Base-by-base conservation (phyloP, 2,797 vertebrate genomes). In the Oreochromis mossambicus region DNA sequence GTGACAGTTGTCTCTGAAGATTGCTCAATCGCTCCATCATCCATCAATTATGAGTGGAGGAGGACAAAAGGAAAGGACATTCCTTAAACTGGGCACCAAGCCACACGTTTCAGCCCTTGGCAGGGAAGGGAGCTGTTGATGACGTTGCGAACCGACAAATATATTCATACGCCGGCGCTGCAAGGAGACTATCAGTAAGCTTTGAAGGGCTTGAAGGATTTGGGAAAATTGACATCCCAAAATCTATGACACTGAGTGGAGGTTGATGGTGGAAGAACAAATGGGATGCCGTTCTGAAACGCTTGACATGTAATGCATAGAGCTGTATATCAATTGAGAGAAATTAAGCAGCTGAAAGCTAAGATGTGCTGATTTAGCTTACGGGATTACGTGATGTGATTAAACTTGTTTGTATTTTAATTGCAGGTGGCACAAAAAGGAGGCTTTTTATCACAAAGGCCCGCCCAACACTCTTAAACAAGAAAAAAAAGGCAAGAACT, bases 51-150 rank as follows among this genome's bases (percentile, higher is more conserved):
- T 77, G 78, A 86, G 56, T 15, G 7, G 61, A 82, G 41, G 83
- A 90, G 86, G 89, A 88, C 78, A 79, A 87, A 91, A 76, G 80
- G 61, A 56, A 91, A 91, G 89, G 92, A 92, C 87, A 26, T 79
- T 86, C 87, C 84, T 87, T 84, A 79, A 75, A 88, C 88, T 88
- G 91, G 93, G 91, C 91, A 81, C 66, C 36, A 63, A 85, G 94
- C 92, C 92, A 93, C 77, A 54, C 63, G 51, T 91, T 86, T 78
- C 68, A 88, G 86, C 84, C 48, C 68, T 86, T 90, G 91, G 90
- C 89, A 89, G 85, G 14, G 43, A 77, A 54, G 7, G 14, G 48
- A 81, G 83, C 84, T 73, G 83, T 77, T 54, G 77, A 77, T 83
- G 82, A 91, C 29, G 80, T 83, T 83, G 88, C 76, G 82, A 90